Conservation (phyloP, 2,888 invertebrate genomes). For the Heliconius sara region DNA sequence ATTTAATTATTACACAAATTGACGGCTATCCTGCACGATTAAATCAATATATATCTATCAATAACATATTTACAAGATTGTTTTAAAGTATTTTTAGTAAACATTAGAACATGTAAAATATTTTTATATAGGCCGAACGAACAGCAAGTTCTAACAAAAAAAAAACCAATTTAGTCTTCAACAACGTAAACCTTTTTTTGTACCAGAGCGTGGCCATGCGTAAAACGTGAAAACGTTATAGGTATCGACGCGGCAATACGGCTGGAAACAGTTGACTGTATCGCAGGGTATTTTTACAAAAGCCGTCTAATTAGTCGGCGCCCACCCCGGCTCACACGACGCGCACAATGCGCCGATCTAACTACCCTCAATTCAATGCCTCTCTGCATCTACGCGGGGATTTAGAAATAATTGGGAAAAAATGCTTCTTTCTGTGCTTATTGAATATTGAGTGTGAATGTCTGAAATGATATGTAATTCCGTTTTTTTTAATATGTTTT, state of each 20-base stretch:
- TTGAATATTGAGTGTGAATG: conserved; percentile 14
- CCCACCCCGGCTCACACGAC: conserved; percentile 44
- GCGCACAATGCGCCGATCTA: conserved; percentile 58
- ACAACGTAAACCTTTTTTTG: conserved; percentile 19
- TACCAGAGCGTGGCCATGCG: conserved; percentile 21
- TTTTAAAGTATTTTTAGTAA: not conserved
- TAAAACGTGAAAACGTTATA: conserved; percentile 32
- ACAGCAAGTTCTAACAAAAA: conserved; percentile 7
- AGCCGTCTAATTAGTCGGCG: conserved; percentile 63
- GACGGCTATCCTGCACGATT: too few species aligned
- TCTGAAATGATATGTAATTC: not conserved
- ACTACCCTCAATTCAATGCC: conserved; percentile 54
- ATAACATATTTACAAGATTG: too few species aligned
- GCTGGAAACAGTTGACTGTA: conserved; percentile 48
- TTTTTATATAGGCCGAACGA: not conserved
- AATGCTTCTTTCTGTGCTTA: conserved; percentile 11
- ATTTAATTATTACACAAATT: too few species aligned
- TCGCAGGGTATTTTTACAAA: conserved; percentile 54
- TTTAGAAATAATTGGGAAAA: conserved; percentile 37
- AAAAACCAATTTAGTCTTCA: conserved; percentile 20
- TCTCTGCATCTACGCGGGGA: conserved; percentile 36
- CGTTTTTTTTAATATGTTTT: not conserved
- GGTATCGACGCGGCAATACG: conserved; percentile 42
- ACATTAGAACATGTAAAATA: not conserved
- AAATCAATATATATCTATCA: too few species aligned